Conservation (phyloP, 2,888 invertebrate species). For the Listrodromus nycthemerus region DNA sequence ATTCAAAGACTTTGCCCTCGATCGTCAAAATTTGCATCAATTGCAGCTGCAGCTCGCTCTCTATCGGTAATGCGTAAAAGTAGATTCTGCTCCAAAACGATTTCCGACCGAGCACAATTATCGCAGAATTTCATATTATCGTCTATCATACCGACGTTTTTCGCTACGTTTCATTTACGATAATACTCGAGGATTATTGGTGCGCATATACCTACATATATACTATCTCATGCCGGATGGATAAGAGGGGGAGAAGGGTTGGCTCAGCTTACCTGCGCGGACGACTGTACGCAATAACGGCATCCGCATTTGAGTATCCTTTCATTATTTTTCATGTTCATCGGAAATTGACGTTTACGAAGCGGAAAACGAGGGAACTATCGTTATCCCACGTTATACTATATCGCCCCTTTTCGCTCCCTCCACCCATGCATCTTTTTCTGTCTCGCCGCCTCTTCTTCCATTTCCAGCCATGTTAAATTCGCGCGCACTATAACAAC, state of each 20-base stretch:
- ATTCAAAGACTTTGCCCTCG: no score
- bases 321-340: conserved; percentile 51
- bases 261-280: conserved; percentile 30
- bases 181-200: conserved; percentile 48
- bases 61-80: not conserved
- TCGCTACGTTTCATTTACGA: conserved; percentile 49
- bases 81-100: not conserved
- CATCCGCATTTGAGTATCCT: conserved; percentile 49
- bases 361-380: conserved; percentile 50
- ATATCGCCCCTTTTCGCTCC: not conserved
- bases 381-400: conserved; percentile 45
- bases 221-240: not conserved
- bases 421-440: not conserved
- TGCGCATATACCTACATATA: conserved; percentile 11
- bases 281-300: conserved; percentile 46
- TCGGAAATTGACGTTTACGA: conserved; percentile 56
- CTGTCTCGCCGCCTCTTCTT: conserved; percentile 5
- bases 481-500: conserved; percentile 41
- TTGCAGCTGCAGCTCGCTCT: no score
- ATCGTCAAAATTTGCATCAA: no score
- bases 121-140: conserved; percentile 48
- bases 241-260: not conserved
- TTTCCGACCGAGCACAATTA: conserved; percentile 34
- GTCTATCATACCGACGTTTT: conserved; percentile 44
- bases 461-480: conserved; percentile 39